Percentiles rank a stretch among this genome's conserved stretches.
Conservation (phyloP, 2,888 invertebrate species). For the Cantharis rufa region DNA sequence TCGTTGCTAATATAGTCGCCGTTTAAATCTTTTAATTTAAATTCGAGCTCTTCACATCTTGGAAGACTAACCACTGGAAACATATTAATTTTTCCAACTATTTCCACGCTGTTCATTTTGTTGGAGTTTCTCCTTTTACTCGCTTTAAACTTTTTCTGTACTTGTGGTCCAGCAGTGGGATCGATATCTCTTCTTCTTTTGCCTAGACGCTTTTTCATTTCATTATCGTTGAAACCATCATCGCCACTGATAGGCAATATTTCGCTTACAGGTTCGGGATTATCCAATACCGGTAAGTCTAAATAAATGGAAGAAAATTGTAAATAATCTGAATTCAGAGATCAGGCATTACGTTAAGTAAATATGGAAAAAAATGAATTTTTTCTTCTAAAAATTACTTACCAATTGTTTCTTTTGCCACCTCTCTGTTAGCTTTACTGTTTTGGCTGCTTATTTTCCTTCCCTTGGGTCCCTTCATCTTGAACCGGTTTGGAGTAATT, state of each 20-base stretch:
- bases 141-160: background rate
- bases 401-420: background rate
- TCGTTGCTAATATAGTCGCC: background rate
- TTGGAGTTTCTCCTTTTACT: background rate
- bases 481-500: background rate
- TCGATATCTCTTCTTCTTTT: background rate
- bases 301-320: background rate
- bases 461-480: background rate
- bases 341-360: no score
- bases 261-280: background rate
- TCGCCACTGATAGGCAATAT: background rate
- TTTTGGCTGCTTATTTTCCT: background rate
- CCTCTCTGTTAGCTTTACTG: background rate
- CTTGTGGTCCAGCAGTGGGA: background rate
- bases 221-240: background rate
- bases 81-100: background rate
- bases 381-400: background rate
- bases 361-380: no score
- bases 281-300: background rate
- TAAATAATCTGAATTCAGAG: no score
- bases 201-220: background rate
- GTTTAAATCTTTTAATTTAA: background rate
- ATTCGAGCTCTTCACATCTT: background rate
- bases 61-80: background rate
- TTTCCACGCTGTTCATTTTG: background rate